Conservation (phyloP, 1,140 invertebrate genomes). For the Diorhabda elongata region DNA sequence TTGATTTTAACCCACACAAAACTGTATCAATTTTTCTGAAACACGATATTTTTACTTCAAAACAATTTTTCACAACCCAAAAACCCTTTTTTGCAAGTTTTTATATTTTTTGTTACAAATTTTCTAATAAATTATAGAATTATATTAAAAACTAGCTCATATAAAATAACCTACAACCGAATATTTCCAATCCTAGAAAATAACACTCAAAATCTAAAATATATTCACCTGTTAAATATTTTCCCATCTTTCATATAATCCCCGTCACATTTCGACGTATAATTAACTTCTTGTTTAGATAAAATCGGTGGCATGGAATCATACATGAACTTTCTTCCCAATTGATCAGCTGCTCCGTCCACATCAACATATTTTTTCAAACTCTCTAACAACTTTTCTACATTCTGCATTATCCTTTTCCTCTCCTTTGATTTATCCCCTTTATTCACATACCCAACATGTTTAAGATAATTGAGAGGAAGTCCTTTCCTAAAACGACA, state of each 20-base stretch:
- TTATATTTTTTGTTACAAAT: no score
- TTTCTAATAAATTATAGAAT: no score
- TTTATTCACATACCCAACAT: conserved; percentile 66
- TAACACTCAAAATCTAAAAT: not conserved
- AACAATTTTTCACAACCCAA: no score
- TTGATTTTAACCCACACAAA: no score
- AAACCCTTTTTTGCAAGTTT: no score
- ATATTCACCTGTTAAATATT: conserved; percentile 58
- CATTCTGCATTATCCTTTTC: conserved; percentile 54
- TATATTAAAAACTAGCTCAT: no score
- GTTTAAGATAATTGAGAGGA: conserved; percentile 70
- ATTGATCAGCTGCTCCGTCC: conserved; percentile 79
- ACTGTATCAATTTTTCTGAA: no score
- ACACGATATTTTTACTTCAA: no score
- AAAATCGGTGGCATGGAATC: conserved; percentile 83
- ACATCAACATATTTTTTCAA: conserved; percentile 65
- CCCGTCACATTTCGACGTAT: conserved; percentile 66
- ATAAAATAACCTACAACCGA: no score
- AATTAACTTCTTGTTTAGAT: conserved; percentile 57
- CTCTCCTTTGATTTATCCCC: conserved; percentile 51
- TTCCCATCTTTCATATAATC: conserved; percentile 63
- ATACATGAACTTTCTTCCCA: conserved; percentile 78
- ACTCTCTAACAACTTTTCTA: conserved; percentile 60
- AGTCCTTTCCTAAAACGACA: conserved; percentile 62
- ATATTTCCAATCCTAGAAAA: no score